A percentile compares a stretch with the other conserved stretches of the same genome.
Conservation (phyloP, 2,888 invertebrate species). For the Thyatira batis region DNA sequence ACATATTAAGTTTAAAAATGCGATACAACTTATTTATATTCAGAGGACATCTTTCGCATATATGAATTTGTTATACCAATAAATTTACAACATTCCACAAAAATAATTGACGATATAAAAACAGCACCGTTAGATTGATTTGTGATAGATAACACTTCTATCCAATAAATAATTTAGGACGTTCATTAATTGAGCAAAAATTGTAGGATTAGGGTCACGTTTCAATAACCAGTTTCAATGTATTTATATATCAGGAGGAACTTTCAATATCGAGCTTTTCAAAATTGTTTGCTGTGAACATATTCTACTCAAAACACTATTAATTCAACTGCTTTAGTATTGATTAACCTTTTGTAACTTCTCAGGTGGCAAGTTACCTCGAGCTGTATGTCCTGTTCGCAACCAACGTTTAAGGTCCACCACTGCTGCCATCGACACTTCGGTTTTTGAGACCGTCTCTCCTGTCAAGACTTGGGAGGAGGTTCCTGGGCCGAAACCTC, state of each 20-base stretch:
- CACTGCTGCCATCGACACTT: conserved; percentile 56
- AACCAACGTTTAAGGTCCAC: conserved; percentile 64
- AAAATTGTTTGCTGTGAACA: too few relatives aligned
- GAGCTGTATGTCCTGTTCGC: conserved; percentile 50
- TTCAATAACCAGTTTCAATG: background rate
- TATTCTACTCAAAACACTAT: too few relatives aligned
- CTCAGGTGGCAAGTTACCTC: conserved; percentile 35
- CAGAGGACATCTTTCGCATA: too few relatives aligned
- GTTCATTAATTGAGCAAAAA: background rate
- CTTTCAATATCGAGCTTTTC: too few relatives aligned
- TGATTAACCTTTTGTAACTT: too few relatives aligned
- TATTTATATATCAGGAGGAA: background rate
- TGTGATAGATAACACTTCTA: background rate
- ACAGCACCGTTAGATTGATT: background rate
- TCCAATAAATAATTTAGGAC: background rate
- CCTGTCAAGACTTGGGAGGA: conserved; percentile 76
- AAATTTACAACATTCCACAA: too few relatives aligned
- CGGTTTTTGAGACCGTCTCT: conserved; percentile 54
- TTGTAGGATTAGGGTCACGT: background rate
- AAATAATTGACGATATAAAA: too few relatives aligned
- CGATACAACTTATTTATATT: too few relatives aligned
- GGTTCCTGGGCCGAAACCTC: conserved; percentile 83
- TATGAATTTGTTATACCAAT: too few relatives aligned
- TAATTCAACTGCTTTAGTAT: too few relatives aligned
- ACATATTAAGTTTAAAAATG: too few relatives aligned